Percentiles rank a stretch among this genome's conserved stretches.
Evolutionary conservation across 2,797 vertebrate genomes (phyloP).

Genomic region (Micromesistius poutassou): DNA sequence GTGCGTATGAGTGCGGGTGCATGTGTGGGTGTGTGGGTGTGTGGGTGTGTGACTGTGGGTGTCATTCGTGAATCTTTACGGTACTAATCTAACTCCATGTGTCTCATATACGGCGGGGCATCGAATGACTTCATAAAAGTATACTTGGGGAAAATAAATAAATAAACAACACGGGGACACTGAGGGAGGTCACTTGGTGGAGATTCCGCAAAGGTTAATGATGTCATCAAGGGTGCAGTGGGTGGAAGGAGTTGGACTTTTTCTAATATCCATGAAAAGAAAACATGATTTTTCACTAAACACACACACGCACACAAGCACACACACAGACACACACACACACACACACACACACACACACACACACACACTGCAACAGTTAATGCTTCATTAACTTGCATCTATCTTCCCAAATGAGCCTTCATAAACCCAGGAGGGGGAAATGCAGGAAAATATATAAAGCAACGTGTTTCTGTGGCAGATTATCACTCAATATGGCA

Average conservation of each 20-base stretch:
- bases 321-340: no score
- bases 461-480: neutral
- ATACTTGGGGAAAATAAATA: slow-evolving; percentile 15
- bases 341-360: no score
- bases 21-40: neutral
- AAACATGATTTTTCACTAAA: slow-evolving; percentile 30
- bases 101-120: neutral
- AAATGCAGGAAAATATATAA: neutral
- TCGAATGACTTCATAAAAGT: neutral
- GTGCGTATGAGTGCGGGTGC: neutral
- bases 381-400: slow-evolving; percentile 8
- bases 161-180: slow-evolving; percentile 27
- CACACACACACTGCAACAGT: neutral
- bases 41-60: neutral
- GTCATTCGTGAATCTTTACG: neutral
- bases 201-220: slow-evolving; percentile 43
- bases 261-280: slow-evolving; percentile 17
- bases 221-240: slow-evolving; percentile 55
- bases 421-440: slow-evolving; percentile 6
- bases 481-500: neutral
- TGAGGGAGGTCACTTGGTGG: slow-evolving; percentile 41
- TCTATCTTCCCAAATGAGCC: slow-evolving; percentile 9
- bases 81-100: neutral
- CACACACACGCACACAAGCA: slow-evolving; percentile 9
- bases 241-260: slow-evolving; percentile 38